Conservation (phyloP, 2,888 invertebrate species). For the Anorthoa munda region DNA sequence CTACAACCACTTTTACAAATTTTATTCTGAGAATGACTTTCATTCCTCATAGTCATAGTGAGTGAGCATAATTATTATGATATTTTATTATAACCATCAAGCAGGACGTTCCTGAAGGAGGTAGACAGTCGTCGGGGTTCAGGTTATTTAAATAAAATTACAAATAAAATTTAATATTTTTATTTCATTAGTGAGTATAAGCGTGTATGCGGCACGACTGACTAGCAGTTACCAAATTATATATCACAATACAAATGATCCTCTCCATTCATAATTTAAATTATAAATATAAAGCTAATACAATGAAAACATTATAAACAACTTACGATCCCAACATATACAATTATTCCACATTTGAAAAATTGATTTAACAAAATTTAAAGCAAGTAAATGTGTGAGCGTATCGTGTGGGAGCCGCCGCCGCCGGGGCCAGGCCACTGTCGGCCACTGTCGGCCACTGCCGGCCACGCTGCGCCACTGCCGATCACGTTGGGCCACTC, state of each 20-base stretch:
- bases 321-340: constrained; percentile 62
- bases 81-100: too few relatives aligned
- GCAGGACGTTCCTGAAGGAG: too few relatives aligned
- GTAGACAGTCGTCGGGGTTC: too few relatives aligned
- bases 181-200: constrained; percentile 90
- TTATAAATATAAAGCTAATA: constrained; percentile 69
- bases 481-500: neutral
- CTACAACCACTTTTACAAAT: too few relatives aligned
- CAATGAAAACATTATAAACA: constrained; percentile 65
- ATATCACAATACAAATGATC: constrained; percentile 86
- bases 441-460: neutral
- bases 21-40: too few relatives aligned
- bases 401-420: constrained; percentile 14
- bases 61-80: too few relatives aligned
- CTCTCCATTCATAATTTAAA: constrained; percentile 71
- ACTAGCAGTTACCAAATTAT: constrained; percentile 87
- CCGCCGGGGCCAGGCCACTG: neutral
- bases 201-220: constrained; percentile 90
- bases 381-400: constrained; percentile 47
- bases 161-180: constrained; percentile 80
- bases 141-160: constrained; percentile 53
- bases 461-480: neutral
- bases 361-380: constrained; percentile 58
- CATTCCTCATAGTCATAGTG: too few relatives aligned
- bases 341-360: constrained; percentile 54